These are phyloP conservation scores for Clarias magur DNA, from an alignment of 2,113 vertebrate genomes.

Conservation along the genomic window DNA sequence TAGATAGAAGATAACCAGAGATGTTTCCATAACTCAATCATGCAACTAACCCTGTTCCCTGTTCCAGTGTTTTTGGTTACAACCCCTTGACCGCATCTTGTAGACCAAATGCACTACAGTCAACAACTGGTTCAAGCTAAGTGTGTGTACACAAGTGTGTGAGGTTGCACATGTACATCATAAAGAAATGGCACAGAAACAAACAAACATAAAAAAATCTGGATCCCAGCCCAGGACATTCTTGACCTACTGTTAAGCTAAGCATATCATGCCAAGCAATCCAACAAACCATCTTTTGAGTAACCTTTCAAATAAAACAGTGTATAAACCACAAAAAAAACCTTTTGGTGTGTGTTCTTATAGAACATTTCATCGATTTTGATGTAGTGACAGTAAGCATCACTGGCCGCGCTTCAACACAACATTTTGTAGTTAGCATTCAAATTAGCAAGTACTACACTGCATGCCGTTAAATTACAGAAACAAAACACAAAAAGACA, in stretches of 20 bases:
- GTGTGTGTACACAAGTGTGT: neutral
- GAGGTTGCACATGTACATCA: neutral
- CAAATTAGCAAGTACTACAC: neutral
- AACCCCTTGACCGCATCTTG: neutral
- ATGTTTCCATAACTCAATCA: too few relatives aligned
- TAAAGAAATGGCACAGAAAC: neutral
- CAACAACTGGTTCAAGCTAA: neutral
- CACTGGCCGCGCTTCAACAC: neutral
- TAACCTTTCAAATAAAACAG: neutral
- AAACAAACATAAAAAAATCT: neutral
- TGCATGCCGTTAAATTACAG: neutral
- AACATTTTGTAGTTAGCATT: neutral
- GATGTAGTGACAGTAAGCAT: neutral
- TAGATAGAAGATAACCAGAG: too few relatives aligned
- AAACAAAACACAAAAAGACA: neutral
- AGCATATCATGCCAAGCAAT: neutral
- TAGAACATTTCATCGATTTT: neutral
- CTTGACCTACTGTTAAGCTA: neutral
- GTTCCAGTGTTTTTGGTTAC: too few relatives aligned
- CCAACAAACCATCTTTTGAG: neutral
- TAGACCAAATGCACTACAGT: neutral
- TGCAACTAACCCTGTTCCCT: too few relatives aligned
- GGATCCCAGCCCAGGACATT: neutral
- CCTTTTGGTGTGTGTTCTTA: neutral
- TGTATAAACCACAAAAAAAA: neutral